These are phyloP conservation scores for Anabacerthia variegaticeps DNA, from an alignment of 2,797 vertebrate species.

Conservation along the genomic window DNA sequence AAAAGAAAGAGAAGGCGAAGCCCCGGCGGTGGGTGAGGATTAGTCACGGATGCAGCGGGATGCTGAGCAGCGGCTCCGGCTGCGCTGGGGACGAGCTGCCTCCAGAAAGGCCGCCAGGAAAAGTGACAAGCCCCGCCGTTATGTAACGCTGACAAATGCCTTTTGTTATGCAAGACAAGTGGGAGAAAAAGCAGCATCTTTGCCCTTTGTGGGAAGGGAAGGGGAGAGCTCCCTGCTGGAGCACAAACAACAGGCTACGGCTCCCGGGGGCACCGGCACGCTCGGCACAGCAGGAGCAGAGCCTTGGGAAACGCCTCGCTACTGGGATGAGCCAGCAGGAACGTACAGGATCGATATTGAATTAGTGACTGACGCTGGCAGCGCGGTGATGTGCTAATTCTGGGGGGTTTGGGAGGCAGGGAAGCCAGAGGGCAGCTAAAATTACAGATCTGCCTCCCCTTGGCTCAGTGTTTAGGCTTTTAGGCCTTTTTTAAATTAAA, in stretches of 20 bases:
- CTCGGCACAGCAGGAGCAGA: not conserved
- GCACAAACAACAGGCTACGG: conserved; percentile 18
- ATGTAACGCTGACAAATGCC: conserved; percentile 47
- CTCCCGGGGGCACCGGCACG: not conserved
- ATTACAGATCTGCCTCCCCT: not conserved
- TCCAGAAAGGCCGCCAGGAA: not conserved
- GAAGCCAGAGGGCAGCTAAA: not conserved
- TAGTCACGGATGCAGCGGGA: not conserved
- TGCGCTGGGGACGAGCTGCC: not conserved
- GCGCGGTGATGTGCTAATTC: not conserved
- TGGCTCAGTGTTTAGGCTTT: not conserved
- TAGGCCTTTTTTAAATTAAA: not conserved
- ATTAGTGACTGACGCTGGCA: not conserved
- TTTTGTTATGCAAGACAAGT: conserved; percentile 61
- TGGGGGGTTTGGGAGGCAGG: not conserved
- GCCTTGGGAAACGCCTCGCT: not conserved
- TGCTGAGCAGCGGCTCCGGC: not conserved
- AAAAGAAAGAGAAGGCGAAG: too few species aligned
- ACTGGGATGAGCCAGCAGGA: not conserved
- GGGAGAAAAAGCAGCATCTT: conserved; percentile 49
- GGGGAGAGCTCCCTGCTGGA: not conserved
- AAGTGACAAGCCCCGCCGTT: not conserved
- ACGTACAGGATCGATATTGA: not conserved
- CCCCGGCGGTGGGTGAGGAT: fast-evolving
- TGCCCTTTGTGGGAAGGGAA: conserved; percentile 13